These are phyloP conservation scores for Pseudomugil tenellus DNA, from an alignment of 2,797 vertebrate species.

Conservation along the genomic window DNA sequence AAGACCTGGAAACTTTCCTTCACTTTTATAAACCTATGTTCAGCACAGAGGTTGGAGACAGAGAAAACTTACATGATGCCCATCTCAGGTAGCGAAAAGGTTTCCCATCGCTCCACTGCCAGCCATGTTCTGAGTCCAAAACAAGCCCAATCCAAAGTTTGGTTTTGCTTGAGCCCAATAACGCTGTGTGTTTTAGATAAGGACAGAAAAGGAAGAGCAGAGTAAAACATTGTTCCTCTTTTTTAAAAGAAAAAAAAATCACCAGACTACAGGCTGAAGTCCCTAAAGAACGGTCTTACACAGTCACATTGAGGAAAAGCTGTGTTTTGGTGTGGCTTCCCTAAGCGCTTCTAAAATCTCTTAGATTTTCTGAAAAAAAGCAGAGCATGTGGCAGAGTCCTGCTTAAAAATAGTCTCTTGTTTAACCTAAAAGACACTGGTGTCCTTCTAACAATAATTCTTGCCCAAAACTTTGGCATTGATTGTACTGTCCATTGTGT, in stretches of 20 bases:
- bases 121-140: constrained; percentile 86
- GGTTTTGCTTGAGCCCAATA: constrained; percentile 31
- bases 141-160: constrained; percentile 91
- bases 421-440: background rate
- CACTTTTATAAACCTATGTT: background rate
- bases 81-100: constrained; percentile 92
- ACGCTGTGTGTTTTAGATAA: constrained; percentile 43
- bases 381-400: background rate
- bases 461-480: background rate
- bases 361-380: background rate
- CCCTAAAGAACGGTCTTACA: background rate
- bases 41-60: background rate
- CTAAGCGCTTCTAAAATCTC: no score
- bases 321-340: no score
- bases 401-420: background rate
- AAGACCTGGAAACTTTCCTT: no score
- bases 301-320: background rate
- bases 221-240: constrained; percentile 56
- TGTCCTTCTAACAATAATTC: background rate
- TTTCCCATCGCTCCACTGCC: constrained; percentile 88
- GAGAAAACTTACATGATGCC: constrained; percentile 82
- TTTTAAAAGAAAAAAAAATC: constrained; percentile 1
- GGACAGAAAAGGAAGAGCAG: constrained; percentile 16
- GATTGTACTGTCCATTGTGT: background rate
- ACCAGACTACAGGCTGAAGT: no score